Base-by-base conservation (phyloP, 53 echinoderm and acorn worm genomes). In the Apostichopus leukothele region DNA sequence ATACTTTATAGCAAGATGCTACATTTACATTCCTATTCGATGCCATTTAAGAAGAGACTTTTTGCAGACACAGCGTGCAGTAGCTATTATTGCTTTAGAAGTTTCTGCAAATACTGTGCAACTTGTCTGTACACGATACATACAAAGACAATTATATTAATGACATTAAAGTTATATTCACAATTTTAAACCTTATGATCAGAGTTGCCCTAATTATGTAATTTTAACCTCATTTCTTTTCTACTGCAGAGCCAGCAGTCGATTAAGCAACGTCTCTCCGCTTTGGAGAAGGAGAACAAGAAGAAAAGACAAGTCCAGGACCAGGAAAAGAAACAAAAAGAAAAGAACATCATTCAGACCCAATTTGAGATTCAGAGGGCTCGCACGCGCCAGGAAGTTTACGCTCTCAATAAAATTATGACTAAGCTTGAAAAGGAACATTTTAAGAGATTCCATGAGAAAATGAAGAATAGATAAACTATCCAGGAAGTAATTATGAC, bases 401-500 rank as follows among this genome's bases (percentile, higher is more conserved):
- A 98, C 54, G 98, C 98, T 14, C 94, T 98, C 13, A 98, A 98
- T 79, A 95, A 98, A 86, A 86, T 96, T 88, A 98, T 98, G 98
- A 98, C 95, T 66, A 91, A 95, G 52, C 90, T 93, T 26, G 98
- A 98, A 80, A 63, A 90, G 52, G 63, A 78, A 2, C 91, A 98
- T 80, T 98, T 96, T 73, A 75, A 79, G 52, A 77, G 90, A 53
- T 98, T 94, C 88, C 90, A 94, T 73, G 86, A 92, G 53, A 84
- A 54, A 13, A 90, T 92, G 77, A 27, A 76, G 39, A 39, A 39
- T 39, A 39, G 39, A 39, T 39, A 39, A 39, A 39, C 1, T 39
- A 0, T 39, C 39, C 39, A 39, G 39, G 39, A 39, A 39, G 39
- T 39, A 3, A 39, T 39, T 39, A 39, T 39, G 39, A 39, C 0